Conservation (phyloP, 2,888 invertebrate genomes). For the Macropis europaea region DNA sequence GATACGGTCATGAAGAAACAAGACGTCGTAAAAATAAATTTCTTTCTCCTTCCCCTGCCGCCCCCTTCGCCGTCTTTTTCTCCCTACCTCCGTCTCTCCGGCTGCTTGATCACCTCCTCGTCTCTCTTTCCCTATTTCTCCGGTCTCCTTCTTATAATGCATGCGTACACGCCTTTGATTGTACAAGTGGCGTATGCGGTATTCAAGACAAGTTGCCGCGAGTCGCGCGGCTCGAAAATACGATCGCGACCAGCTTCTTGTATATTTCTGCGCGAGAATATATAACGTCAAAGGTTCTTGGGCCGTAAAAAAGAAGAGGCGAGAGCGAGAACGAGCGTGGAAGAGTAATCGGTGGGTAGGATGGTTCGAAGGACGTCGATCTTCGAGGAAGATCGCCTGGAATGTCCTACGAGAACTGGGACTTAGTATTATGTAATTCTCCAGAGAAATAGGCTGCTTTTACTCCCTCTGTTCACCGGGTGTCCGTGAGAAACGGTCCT, state of each 20-base stretch:
- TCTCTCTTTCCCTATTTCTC: constrained; percentile 1
- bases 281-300: constrained; percentile 44
- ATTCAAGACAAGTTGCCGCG: constrained; percentile 35
- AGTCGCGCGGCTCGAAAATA: constrained; percentile 44
- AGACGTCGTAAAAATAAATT: constrained; percentile 66
- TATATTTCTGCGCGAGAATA: constrained; percentile 31
- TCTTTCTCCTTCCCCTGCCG: constrained; percentile 44
- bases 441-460: no score
- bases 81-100: neutral
- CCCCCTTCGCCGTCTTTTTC: neutral
- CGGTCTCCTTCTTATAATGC: constrained; percentile 47
- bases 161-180: constrained; percentile 57
- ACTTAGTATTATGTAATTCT: no score
- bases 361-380: neutral
- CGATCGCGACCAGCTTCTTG: constrained; percentile 17
- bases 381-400: neutral
- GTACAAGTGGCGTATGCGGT: constrained; percentile 56
- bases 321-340: neutral
- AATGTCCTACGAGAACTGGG: no score
- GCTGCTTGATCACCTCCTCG: neutral
- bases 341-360: neutral
- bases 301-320: constrained; percentile 2
- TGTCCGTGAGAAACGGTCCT: no score
- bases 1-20: constrained; percentile 51
- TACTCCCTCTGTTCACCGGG: no score